These are phyloP conservation scores for Microcaecilia unicolor DNA, from an alignment of 2,797 vertebrate genomes.

Conservation along the genomic window DNA sequence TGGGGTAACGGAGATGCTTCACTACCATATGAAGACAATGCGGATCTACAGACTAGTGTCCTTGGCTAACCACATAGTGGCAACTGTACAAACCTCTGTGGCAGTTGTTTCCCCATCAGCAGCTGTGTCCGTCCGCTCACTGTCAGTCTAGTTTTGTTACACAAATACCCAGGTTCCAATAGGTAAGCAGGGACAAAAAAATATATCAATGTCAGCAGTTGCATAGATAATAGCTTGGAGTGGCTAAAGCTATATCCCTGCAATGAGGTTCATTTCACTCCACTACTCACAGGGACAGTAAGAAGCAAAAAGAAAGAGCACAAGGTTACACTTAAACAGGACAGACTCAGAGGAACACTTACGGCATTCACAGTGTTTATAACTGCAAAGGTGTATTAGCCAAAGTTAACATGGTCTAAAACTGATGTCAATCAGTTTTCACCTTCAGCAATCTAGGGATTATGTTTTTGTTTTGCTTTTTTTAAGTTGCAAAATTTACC, in stretches of 20 bases:
- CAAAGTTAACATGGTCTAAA: constrained; percentile 13
- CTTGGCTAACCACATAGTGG: background rate
- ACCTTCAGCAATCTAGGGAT: constrained; percentile 32
- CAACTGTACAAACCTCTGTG: constrained; percentile 80
- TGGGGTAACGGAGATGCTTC: too few species aligned
- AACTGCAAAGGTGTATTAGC: constrained; percentile 27
- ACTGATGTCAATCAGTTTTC: constrained; percentile 11
- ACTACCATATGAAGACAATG: too few species aligned
- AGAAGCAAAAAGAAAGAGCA: constrained; percentile 48
- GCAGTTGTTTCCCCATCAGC: constrained; percentile 88
- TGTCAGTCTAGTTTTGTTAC: constrained; percentile 84
- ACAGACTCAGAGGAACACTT: constrained; percentile 83
- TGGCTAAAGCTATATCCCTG: constrained; percentile 22
- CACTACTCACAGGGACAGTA: constrained; percentile 35
- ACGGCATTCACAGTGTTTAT: constrained; percentile 50
- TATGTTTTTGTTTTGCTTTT: too few species aligned
- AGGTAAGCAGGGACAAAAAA: constrained; percentile 67
- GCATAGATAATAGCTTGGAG: background rate
- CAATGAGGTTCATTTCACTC: constrained; percentile 26
- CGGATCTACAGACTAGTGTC: background rate
- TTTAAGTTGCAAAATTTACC: background rate
- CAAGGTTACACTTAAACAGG: constrained; percentile 51
- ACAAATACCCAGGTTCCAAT: constrained; percentile 49
- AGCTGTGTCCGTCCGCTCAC: constrained; percentile 87
- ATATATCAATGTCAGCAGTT: constrained; percentile 65